phyloP scores from a whole-genome alignment of 2,113 vertebrate genomes.

The Aldabrachelys gigantea region DNA sequence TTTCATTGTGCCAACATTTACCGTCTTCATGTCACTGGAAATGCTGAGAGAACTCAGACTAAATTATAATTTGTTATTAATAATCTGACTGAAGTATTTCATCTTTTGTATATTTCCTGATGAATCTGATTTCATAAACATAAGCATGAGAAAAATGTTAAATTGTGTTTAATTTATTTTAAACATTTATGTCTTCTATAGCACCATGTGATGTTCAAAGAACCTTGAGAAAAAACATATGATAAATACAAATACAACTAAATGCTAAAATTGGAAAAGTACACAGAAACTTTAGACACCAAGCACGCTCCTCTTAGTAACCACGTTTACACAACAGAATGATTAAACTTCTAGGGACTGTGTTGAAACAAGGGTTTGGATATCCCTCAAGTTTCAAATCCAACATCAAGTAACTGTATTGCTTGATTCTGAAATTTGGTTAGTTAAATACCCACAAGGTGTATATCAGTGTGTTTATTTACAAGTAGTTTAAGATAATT shows the following conservation, averaged over 20 bases:
- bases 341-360: constrained; percentile 20
- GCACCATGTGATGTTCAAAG: constrained; percentile 28
- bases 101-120: constrained; percentile 43
- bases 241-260: neutral
- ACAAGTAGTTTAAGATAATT: neutral
- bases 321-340: constrained; percentile 29
- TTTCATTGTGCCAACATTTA: neutral
- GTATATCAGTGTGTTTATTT: neutral
- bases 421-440: constrained; percentile 4
- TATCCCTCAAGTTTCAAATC: constrained; percentile 5
- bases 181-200: constrained; percentile 40
- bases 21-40: neutral
- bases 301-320: neutral
- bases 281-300: neutral
- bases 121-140: constrained; percentile 67
- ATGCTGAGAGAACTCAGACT: neutral
- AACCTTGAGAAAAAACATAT: neutral
- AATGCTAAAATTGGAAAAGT: constrained; percentile 4
- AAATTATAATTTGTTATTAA: constrained; percentile 44
- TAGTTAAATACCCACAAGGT: neutral
- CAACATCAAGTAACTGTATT: constrained; percentile 20
- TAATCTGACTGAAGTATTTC: constrained; percentile 39
- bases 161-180: constrained; percentile 62
- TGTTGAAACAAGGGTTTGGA: constrained; percentile 52
- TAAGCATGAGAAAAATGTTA: constrained; percentile 50